These are phyloP conservation scores for Atherinomorus stipes DNA, from an alignment of 2,113 vertebrate species.

Conservation along the genomic window DNA sequence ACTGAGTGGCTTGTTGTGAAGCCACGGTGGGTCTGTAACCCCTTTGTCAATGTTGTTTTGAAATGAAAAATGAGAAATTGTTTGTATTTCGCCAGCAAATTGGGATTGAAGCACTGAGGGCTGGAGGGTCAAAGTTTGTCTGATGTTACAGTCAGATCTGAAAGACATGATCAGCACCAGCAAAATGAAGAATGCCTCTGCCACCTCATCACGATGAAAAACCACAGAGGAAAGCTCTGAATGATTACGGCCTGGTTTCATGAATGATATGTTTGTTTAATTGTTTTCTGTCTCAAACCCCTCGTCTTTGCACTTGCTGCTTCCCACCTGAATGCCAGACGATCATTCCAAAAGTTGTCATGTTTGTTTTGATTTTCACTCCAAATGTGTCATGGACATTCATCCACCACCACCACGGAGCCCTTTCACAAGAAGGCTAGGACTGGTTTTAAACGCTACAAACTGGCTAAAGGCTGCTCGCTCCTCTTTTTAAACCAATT, in stretches of 20 bases:
- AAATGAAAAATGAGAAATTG: constrained; percentile 29
- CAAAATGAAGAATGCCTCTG: constrained; percentile 63
- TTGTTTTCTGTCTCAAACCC: constrained; percentile 53
- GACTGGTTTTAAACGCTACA: constrained; percentile 65
- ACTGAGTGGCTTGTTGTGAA: constrained; percentile 56
- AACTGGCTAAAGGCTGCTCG: constrained; percentile 68
- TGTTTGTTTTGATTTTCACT: constrained; percentile 59
- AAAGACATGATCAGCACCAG: constrained; percentile 71
- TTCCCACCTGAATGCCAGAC: constrained; percentile 64
- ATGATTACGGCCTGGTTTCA: constrained; percentile 20
- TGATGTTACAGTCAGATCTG: constrained; percentile 30
- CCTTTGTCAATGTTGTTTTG: constrained; percentile 34
- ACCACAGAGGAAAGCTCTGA: constrained; percentile 40
- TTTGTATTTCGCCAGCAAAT: constrained; percentile 26
- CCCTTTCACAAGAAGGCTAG: constrained; percentile 61
- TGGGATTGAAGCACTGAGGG: constrained; percentile 42
- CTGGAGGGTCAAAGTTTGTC: constrained; percentile 40
- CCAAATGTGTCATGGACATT: constrained; percentile 68
- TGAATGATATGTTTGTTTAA: constrained; percentile 42
- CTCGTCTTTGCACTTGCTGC: constrained; percentile 26
- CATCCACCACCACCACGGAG: constrained; percentile 55
- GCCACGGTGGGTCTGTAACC: constrained; percentile 6
- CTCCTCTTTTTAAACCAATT: constrained; percentile 70
- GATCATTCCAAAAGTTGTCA: constrained; percentile 71
- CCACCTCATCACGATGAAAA: constrained; percentile 48